Evolutionary conservation across 2,888 invertebrate species (phyloP).

Genomic region (Helobdella robusta): DNA sequence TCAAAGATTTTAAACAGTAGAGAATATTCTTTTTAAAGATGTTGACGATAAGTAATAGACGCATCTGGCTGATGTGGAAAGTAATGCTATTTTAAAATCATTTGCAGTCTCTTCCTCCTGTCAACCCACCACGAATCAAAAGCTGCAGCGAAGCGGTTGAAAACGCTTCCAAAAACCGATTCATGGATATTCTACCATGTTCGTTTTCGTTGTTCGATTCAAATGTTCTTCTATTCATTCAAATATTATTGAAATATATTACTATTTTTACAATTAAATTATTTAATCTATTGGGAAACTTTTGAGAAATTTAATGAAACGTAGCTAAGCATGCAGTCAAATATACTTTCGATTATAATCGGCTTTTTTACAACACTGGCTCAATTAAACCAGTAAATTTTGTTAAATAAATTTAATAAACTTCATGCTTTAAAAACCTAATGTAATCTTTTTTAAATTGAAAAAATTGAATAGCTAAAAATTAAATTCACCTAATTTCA

Average conservation of each 20-base stretch:
- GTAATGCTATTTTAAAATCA: not conserved
- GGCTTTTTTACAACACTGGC: not conserved
- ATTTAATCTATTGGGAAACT: too few species aligned
- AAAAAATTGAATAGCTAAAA: too few species aligned
- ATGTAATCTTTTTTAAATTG: too few species aligned
- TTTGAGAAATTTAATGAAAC: too few species aligned
- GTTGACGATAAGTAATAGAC: too few species aligned
- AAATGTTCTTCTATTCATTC: too few species aligned
- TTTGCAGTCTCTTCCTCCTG: conserved; percentile 16
- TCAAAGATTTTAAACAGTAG: not conserved
- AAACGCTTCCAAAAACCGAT: conserved; percentile 22
- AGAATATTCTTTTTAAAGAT: not conserved
- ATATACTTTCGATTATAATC: not conserved
- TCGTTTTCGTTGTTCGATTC: too few species aligned
- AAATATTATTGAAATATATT: too few species aligned
- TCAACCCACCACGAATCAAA: conserved; percentile 16
- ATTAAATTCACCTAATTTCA: not conserved
- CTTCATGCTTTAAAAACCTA: too few species aligned
- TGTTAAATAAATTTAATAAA: not conserved
- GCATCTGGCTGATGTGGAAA: not conserved
- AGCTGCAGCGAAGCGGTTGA: conserved; percentile 12
- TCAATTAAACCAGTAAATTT: not conserved
- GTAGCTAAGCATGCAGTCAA: too few species aligned
- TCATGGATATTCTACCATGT: conserved; percentile 28
- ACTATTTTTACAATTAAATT: too few species aligned